Evolutionary conservation across 2,797 vertebrate genomes (phyloP).

Genomic region (Echiichthys vipera): DNA sequence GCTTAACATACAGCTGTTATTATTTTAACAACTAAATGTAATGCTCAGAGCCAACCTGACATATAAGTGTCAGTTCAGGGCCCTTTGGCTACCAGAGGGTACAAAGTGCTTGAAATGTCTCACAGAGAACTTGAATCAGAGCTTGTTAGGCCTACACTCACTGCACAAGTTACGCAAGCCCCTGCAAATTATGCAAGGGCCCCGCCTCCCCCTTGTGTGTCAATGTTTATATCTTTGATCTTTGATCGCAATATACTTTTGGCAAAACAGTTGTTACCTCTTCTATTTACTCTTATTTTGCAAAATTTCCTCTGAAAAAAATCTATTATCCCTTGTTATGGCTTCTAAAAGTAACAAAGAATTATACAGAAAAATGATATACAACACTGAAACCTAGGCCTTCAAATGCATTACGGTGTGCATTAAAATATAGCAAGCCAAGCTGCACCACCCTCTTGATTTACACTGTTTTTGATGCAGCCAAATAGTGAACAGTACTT

Average conservation of each 20-base stretch:
- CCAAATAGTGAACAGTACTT: slow-evolving; percentile 52
- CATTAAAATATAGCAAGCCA: slow-evolving; percentile 46
- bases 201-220: no score
- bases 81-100: no score
- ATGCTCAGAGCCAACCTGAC: no score
- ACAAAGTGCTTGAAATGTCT: no score
- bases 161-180: no score
- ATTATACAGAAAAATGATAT: slow-evolving; percentile 2
- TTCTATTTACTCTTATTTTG: neutral
- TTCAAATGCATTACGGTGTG: slow-evolving; percentile 32
- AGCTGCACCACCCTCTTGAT: slow-evolving; percentile 27
- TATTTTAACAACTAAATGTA: slow-evolving; percentile 13
- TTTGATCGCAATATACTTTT: neutral
- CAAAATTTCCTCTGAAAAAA: neutral
- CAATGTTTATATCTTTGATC: no score
- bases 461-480: slow-evolving; percentile 57
- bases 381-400: slow-evolving; percentile 9
- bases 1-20: slow-evolving; percentile 3
- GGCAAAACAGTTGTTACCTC: neutral
- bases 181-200: no score
- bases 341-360: neutral
- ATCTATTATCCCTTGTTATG: neutral
- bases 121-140: no score
- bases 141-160: no score
- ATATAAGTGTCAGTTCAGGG: no score